These are phyloP conservation scores for Lagria hirta DNA, from an alignment of 2,888 invertebrate genomes.

Conservation along the genomic window DNA sequence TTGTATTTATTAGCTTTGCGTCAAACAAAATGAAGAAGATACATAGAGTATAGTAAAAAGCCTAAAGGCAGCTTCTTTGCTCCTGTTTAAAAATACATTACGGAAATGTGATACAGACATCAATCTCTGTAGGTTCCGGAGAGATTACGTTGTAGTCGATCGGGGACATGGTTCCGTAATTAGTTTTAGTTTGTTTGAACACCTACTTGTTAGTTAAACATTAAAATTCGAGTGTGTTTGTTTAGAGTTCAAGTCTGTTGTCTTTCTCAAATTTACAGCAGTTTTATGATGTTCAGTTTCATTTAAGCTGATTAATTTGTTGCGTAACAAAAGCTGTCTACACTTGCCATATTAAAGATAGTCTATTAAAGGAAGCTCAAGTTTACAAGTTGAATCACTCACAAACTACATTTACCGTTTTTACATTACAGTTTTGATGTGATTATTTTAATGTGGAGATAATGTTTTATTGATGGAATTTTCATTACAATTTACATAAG, in stretches of 20 bases:
- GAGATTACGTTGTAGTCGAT: constrained; percentile 15
- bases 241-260: constrained; percentile 18
- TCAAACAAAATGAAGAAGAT: constrained; percentile 18
- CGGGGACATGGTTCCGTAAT: constrained; percentile 17
- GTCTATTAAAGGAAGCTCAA: no score
- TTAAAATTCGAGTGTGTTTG: constrained; percentile 22
- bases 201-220: constrained; percentile 23
- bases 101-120: constrained; percentile 25
- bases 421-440: no score
- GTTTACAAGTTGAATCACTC: no score
- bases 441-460: no score
- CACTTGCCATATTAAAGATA: no score
- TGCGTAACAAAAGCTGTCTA: constrained; percentile 15
- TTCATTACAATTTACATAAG: no score
- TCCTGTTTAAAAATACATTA: constrained; percentile 24
- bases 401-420: no score
- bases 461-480: no score
- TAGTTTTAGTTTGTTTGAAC: constrained; percentile 24
- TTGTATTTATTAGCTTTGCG: constrained; percentile 17
- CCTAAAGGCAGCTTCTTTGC: constrained; percentile 9
- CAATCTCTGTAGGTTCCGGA: constrained; percentile 15
- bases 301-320: constrained; percentile 22
- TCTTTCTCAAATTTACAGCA: constrained; percentile 22
- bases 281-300: constrained; percentile 18
- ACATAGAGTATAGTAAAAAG: constrained; percentile 14